Evolutionary conservation across 1,140 invertebrate genomes (phyloP).

Genomic region (Orius laevigatus): DNA sequence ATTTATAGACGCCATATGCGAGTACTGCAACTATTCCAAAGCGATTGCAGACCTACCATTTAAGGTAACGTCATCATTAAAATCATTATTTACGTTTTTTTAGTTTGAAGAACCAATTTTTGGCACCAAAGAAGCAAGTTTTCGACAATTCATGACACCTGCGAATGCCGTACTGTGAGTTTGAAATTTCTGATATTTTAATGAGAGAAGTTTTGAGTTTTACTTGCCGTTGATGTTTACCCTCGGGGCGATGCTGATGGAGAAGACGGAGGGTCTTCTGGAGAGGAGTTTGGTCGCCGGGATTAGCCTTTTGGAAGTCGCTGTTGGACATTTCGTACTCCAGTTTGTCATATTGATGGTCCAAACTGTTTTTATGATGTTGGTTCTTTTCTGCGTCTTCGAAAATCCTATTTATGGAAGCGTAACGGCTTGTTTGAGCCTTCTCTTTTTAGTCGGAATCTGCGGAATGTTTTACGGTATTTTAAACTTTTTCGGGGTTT

Average conservation of each 20-base stretch:
- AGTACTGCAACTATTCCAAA: conserved; percentile 1
- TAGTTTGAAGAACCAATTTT: conserved; percentile 4
- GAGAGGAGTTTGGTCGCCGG: conserved; percentile 20
- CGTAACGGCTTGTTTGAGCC: conserved; percentile 28
- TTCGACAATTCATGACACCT: conserved; percentile 12
- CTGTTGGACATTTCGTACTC: conserved; percentile 63
- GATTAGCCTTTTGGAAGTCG: conserved; percentile 60
- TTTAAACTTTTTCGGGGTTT: background rate
- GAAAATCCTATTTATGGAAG: conserved; percentile 30
- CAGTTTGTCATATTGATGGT: conserved; percentile 61
- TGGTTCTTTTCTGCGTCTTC: conserved; percentile 8
- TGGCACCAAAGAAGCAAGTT: background rate
- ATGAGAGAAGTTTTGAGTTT: conserved; percentile 17
- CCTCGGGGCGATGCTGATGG: conserved; percentile 18
- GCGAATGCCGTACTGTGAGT: conserved; percentile 13
- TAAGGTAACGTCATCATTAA: background rate
- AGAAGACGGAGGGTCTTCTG: conserved; percentile 21
- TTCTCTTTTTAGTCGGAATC: conserved; percentile 32
- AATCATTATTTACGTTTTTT: background rate
- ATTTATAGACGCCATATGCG: background rate
- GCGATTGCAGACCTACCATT: background rate
- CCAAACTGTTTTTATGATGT: conserved; percentile 35
- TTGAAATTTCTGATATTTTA: background rate
- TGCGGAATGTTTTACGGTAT: conserved; percentile 36
- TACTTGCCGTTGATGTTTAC: conserved; percentile 20